Percentiles rank a stretch among this genome's conserved stretches.
phyloP scores from a whole-genome alignment of 2,113 vertebrate genomes.

The Corythoichthys intestinalis region DNA sequence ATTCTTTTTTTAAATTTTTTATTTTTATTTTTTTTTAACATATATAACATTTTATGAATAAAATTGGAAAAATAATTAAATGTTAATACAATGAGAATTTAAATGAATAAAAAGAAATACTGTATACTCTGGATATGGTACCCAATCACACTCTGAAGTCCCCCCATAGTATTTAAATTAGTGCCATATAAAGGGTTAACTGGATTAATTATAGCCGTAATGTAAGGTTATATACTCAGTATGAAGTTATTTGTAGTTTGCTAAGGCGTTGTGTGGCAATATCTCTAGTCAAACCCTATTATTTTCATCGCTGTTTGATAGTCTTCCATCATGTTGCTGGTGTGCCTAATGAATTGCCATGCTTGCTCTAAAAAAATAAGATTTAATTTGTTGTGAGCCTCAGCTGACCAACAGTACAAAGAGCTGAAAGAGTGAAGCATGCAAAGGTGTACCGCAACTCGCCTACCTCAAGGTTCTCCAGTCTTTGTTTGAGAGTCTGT shows the following conservation, averaged over 20 bases:
- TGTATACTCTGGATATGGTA: no score
- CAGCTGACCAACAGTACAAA: neutral
- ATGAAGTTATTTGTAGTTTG: neutral
- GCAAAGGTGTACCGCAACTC: neutral
- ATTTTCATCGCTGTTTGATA: neutral
- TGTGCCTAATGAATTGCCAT: neutral
- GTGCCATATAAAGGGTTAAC: no score
- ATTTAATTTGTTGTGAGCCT: neutral
- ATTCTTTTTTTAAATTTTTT: no score
- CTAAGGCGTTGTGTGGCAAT: neutral
- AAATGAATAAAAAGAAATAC: no score
- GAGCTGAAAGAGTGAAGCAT: neutral
- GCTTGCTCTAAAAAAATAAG: neutral
- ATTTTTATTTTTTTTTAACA: no score
- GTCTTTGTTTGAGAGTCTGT: slow-evolving; percentile 88
- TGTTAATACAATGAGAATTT: no score
- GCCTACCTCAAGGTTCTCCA: slow-evolving; percentile 94
- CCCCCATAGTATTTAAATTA: no score
- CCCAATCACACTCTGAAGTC: no score
- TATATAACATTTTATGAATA: no score
- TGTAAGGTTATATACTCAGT: neutral
- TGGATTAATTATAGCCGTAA: no score
- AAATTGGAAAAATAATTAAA: no score
- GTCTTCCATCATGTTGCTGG: neutral
- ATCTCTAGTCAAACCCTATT: neutral